Base-by-base conservation (phyloP, 2,797 vertebrate species). In the Saxicola maurus region DNA sequence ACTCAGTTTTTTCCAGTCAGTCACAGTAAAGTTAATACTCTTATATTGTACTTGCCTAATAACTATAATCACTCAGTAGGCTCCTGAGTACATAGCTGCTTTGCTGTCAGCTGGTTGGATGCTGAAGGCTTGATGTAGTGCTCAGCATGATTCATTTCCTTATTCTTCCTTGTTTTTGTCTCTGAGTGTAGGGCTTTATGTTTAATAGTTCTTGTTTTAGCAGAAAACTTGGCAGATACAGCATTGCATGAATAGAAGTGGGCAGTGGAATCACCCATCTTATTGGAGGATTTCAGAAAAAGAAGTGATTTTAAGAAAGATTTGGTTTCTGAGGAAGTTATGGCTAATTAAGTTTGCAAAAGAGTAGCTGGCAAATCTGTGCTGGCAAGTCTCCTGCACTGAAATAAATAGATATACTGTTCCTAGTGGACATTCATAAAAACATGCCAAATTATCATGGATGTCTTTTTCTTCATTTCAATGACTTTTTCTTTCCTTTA, bases 91-190 rank as follows among this genome's bases (percentile, higher is more conserved):
- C 61, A n/a, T 52, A 74, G 68, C 37, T 90, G 35, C 51, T 91
- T 33, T 85, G 43, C 48, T 94, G 65, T 51, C 67, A 91, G 75
- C 68, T 92, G 60, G 10, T 45, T 91, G 81, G 37, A 73, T 88
- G 43, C 57, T 86, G 78, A 28, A 89, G 46, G 24, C 21, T 82
- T 85, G 33, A 43, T 86, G 83, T 71, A 61, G 53, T 81, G 42
- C 40, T 65, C 66, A 85, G 53, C 37, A n/a, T 94, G 88, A 92
- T 40, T 93, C 82, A 83, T 81, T 91, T 95, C 89, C 91, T 87
- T 37, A 28, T 71, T 83, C 66, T 71, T 80, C 37, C 38, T 67
- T 90, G 88, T 15, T 90, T 92, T 91, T 92, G 57, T 65, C 55
- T 65, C 72, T 59, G 24, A 48, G 25, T 40, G 24, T 52, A 86